phyloP scores from a whole-genome alignment of 23 tunicate genomes.

The Pegea sp. region DNA sequence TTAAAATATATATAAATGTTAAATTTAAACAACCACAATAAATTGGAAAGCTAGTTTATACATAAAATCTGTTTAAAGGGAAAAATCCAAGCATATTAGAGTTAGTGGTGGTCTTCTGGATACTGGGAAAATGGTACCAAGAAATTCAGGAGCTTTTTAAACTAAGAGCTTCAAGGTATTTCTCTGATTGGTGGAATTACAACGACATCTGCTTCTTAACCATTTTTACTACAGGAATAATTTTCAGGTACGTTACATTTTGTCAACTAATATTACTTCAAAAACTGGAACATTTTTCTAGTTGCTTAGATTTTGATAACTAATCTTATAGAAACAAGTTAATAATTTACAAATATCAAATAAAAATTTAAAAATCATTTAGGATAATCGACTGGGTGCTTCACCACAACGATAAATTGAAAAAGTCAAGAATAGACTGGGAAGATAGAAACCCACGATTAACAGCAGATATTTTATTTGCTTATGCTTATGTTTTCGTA shows the following conservation, averaged over 20 bases:
- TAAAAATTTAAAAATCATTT: too few relatives aligned
- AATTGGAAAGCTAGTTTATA: background rate
- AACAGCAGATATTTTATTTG: constrained; percentile 22
- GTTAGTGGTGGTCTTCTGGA: constrained; percentile 22
- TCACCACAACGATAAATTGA: background rate
- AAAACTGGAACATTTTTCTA: too few relatives aligned
- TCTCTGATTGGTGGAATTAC: constrained; percentile 31
- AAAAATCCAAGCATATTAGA: constrained; percentile 5
- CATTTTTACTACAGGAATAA: constrained; percentile 4
- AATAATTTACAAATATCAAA: too few relatives aligned
- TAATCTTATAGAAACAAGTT: too few relatives aligned
- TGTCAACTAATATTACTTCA: too few relatives aligned
- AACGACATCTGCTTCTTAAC: constrained; percentile 10
- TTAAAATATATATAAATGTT: background rate
- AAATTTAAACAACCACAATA: background rate
- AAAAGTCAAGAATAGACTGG: constrained; percentile 22
- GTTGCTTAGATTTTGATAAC: too few relatives aligned
- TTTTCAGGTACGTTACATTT: constrained; percentile 32
- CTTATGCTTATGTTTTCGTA: constrained; percentile 48
- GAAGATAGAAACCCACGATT: constrained; percentile 18
- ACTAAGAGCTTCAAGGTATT: constrained; percentile 11
- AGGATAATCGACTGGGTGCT: constrained; percentile 13
- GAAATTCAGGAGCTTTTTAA: constrained; percentile 12
- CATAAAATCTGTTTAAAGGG: too few relatives aligned
- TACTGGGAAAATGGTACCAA: constrained; percentile 41